Evolutionary conservation across 1,140 invertebrate species (phyloP), one percentile per base, ranked within the genome.

Genomic region (Choristoneura fumiferana): DNA sequence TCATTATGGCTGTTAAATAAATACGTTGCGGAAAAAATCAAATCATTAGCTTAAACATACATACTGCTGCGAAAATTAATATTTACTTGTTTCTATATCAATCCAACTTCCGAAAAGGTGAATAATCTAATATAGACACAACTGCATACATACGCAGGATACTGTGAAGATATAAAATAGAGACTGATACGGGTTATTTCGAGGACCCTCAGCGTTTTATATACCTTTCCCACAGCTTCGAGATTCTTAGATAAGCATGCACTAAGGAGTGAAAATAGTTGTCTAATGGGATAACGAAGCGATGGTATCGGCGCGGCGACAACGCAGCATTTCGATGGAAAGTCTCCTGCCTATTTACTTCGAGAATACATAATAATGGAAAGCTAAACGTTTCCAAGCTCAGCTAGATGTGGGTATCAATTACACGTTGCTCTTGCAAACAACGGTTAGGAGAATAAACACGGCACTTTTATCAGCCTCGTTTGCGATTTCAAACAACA

Each of bases 281-380:
- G 18, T 49, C 43, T 49, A 49, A 49, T 49, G 43, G 43, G 43
- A 49, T 49, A 40, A 55, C 49, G 38, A 56, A 56, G 29, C 12
- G 55, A 22, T 38, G 43, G 63, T 73, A 83, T 80, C 70, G 43
- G 57, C 73, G 81, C 76, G 67, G 61, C 70, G 63, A 67, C 71
- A 66, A 73, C 73, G 70, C 63, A 71, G 43, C 67, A 73, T 72
- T 68, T 69, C 73, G 65, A 80, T 81, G 76, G 81, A 84, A 84
- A 84, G 81, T 76, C 63, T 67, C 64, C 65, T 63, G 63, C 71
- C 65, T 62, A 70, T 77, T 71, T 73, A 63, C 43, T 29, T 17
- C 17, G 43, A 49, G 62, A 74, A 75, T 71, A 70, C 63, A 68
- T 65, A 72, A 65, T 72, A 63, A 62, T 69, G 66, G 66, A 72